Evolutionary conservation across 2,888 invertebrate genomes (phyloP), one percentile per base, ranked within the genome.

Genomic region (Germaria angustata): DNA sequence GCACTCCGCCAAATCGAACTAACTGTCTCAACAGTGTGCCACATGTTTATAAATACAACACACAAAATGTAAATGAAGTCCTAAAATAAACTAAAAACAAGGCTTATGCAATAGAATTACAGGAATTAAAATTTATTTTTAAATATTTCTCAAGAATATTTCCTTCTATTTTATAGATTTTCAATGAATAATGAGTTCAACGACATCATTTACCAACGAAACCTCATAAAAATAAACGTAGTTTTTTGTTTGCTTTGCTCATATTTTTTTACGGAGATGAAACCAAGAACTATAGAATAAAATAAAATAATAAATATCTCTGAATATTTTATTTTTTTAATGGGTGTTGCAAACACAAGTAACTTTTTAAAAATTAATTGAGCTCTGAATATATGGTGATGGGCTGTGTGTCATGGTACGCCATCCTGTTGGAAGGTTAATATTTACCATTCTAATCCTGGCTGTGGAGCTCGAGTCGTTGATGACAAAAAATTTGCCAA

Each of bases 111-210:
- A 76, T 68, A 68, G 49, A 68, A 49, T 59, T 68, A 41, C 32
- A 76, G 57, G 76, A 76, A 68, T 68, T 68, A 22, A 76, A 76
- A 76, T 20, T 5, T 68, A 76, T 68, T 68, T 76, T 76, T 53
- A 59, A 59, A 34, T 22, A 46, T 53, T 55, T 55, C 20, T 5
- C 69, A 20, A 55, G 41, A 55, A 72, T 15, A 51, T 61, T 61
- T 66, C 57, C 46, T 49, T 49, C 28, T 63, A 53, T 39, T 55
- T 55, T 46, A 36, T 55, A 22, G 24, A 44, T 8, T 55, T 20
- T 46, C 13, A 39, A 59, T 68, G 5, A 44, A 55, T 36, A 17
- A 36, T 13, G 34, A 76, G 76, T 76, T 76, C 76, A 76, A 32
- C 34, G 68, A 68, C 68, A 51, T 41, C 11, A 44, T 65, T 28